phyloP scores from a whole-genome alignment of 2,113 vertebrate species.

The Gnathonemus longibarbis region DNA sequence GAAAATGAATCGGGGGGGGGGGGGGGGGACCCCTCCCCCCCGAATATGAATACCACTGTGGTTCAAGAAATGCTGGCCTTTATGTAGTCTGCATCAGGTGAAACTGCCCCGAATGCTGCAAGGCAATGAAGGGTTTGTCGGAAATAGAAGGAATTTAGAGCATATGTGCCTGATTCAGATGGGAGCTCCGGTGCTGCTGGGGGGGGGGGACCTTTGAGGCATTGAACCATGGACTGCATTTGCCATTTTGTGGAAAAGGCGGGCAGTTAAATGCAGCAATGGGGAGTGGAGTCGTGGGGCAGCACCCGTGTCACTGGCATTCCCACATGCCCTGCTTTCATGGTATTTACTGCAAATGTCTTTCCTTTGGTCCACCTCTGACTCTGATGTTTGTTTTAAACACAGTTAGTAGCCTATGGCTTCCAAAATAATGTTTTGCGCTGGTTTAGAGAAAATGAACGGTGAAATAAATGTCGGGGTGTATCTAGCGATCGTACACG shows the following conservation, averaged over 20 bases:
- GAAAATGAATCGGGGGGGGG: neutral
- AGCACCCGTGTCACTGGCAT: neutral
- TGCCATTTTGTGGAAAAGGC: neutral
- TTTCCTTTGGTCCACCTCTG: neutral
- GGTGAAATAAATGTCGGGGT: neutral
- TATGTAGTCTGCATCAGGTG: slow-evolving; percentile 36
- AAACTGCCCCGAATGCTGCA: neutral
- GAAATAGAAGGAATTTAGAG: neutral
- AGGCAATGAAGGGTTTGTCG: neutral
- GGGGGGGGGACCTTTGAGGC: neutral
- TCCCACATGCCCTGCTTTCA: neutral
- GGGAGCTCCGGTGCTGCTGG: neutral
- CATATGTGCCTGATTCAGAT: slow-evolving; percentile 21
- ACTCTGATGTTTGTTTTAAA: neutral
- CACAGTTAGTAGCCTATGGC: neutral
- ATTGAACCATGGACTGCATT: neutral
- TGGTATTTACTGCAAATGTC: neutral
- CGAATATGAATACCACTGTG: slow-evolving; percentile 25
- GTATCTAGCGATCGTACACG: neutral
- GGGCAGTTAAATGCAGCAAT: neutral
- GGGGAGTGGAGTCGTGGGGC: neutral
- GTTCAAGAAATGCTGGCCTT: slow-evolving; percentile 43
- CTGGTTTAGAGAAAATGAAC: neutral
- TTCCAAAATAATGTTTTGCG: neutral
- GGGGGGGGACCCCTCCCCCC: slow-evolving; percentile 14